Conservation (phyloP, 2,113 vertebrate species). For the Trogon surrucura region DNA sequence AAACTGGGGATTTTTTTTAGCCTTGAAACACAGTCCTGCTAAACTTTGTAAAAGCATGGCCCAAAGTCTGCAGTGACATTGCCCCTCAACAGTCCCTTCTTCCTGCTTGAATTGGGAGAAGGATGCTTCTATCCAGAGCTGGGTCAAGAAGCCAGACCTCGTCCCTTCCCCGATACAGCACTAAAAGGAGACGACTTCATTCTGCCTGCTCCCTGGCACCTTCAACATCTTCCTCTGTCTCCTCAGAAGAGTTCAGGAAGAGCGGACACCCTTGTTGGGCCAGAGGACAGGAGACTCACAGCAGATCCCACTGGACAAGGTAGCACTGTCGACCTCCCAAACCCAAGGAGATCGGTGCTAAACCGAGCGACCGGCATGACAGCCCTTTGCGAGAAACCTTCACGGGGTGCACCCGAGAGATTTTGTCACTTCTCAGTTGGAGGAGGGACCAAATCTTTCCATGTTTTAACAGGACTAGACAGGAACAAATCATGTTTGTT, state of each 20-base stretch:
- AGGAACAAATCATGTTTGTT: neutral
- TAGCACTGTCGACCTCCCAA: fast-evolving
- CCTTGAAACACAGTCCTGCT: neutral
- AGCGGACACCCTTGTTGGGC: neutral
- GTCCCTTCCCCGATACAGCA: neutral
- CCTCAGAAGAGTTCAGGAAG: neutral
- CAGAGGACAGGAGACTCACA: neutral
- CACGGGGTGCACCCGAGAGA: neutral
- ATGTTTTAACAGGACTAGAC: neutral
- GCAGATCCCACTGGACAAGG: fast-evolving
- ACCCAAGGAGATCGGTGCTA: fast-evolving
- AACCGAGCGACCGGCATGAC: fast-evolving
- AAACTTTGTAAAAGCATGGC: neutral
- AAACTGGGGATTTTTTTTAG: neutral
- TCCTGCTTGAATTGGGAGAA: neutral
- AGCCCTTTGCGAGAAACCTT: neutral
- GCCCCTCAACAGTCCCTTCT: fast-evolving
- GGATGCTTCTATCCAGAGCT: neutral
- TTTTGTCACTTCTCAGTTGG: neutral
- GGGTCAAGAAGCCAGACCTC: neutral
- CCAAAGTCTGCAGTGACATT: neutral
- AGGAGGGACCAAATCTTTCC: neutral
- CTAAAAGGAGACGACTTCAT: neutral
- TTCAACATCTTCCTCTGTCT: neutral
- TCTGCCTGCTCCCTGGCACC: neutral